These are phyloP conservation scores for Ctenochaetus hawaiiensis DNA, from an alignment of 2,797 vertebrate species.

Conservation along the genomic window DNA sequence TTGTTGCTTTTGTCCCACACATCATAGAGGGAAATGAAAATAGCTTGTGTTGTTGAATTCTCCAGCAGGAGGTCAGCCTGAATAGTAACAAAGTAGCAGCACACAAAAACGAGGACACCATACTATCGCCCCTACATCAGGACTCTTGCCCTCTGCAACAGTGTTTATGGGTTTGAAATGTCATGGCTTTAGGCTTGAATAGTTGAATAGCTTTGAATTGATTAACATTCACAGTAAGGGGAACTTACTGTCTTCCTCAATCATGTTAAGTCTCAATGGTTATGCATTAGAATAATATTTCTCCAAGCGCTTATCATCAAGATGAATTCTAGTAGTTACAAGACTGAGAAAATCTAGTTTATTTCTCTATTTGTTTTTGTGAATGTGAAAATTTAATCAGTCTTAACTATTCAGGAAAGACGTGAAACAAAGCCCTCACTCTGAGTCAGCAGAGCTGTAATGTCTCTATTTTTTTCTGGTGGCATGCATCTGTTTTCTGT, in stretches of 20 bases:
- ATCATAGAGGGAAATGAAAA: slow-evolving; percentile 17
- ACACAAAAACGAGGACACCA: slow-evolving; percentile 71
- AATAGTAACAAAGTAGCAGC: slow-evolving; percentile 54
- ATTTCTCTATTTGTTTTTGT: slow-evolving; percentile 59
- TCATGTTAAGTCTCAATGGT: slow-evolving; percentile 80
- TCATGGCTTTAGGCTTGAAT: slow-evolving; percentile 85
- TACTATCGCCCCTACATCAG: slow-evolving; percentile 55
- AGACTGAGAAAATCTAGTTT: slow-evolving; percentile 49
- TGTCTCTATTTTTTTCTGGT: slow-evolving; percentile 39
- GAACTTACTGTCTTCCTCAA: slow-evolving; percentile 80
- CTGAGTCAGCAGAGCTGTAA: slow-evolving; percentile 32
- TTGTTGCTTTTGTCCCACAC: slow-evolving; percentile 18
- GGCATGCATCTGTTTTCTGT: slow-evolving; percentile 59
- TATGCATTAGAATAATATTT: slow-evolving; percentile 79
- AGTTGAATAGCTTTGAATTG: slow-evolving; percentile 86
- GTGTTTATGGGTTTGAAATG: slow-evolving; percentile 83
- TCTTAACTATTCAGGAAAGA: slow-evolving; percentile 34
- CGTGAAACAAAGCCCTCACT: slow-evolving; percentile 24
- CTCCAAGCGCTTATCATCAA: slow-evolving; percentile 62
- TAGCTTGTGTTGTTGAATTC: slow-evolving; percentile 40
- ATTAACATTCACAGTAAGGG: slow-evolving; percentile 85
- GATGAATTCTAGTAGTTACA: slow-evolving; percentile 56
- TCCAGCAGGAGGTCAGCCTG: slow-evolving; percentile 56
- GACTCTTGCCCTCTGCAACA: slow-evolving; percentile 71
- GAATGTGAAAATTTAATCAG: slow-evolving; percentile 54